phyloP scores from a whole-genome alignment of 2,888 invertebrate species.

The Lomographa bimaculata region DNA sequence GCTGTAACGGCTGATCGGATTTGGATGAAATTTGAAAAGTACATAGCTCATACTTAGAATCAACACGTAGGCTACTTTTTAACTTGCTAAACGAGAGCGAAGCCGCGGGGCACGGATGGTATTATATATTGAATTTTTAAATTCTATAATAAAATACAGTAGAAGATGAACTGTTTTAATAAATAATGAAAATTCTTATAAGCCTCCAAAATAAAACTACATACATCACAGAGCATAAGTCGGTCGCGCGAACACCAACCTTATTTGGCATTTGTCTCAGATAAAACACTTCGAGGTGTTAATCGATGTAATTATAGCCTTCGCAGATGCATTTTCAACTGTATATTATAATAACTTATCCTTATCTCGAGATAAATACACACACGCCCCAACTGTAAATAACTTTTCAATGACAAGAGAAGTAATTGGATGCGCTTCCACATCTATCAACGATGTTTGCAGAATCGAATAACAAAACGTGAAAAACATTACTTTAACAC shows the following conservation, averaged over 20 bases:
- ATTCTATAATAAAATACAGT: no score
- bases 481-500: slow-evolving; percentile 36
- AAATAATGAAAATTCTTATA: background rate
- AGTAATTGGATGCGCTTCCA: slow-evolving; percentile 67
- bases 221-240: slow-evolving; percentile 6
- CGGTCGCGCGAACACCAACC: slow-evolving; percentile 4
- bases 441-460: slow-evolving; percentile 56
- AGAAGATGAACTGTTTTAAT: no score
- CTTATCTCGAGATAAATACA: slow-evolving; percentile 64
- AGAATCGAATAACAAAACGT: slow-evolving; percentile 45
- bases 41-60: no score
- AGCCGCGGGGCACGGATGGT: no score
- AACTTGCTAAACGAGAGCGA: no score
- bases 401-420: slow-evolving; percentile 63
- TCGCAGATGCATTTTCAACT: slow-evolving; percentile 44
- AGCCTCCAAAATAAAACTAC: slow-evolving; percentile 5
- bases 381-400: slow-evolving; percentile 60
- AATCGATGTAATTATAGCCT: slow-evolving; percentile 49
- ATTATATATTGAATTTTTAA: no score
- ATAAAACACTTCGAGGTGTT: slow-evolving; percentile 33
- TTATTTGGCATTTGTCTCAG: slow-evolving; percentile 30
- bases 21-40: no score
- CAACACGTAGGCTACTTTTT: no score
- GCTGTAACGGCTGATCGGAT: no score
- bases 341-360: slow-evolving; percentile 36